A percentile compares a stretch with the other conserved stretches of the same genome.
phyloP scores from a whole-genome alignment of 2,888 invertebrate species.

The Cephus nigrinus region DNA sequence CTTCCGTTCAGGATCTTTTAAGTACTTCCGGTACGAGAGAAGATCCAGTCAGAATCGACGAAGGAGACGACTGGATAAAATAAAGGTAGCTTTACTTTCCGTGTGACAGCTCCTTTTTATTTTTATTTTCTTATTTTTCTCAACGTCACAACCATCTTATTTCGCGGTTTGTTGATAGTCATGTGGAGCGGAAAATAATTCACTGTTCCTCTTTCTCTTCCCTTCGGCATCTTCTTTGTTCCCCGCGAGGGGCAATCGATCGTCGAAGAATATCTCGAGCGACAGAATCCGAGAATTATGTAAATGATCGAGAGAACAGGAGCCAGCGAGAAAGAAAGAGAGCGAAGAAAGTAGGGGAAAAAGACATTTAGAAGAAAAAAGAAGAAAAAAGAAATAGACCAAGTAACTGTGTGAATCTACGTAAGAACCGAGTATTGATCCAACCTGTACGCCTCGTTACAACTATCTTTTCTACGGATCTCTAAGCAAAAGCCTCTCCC shows the following conservation, averaged over 20 bases:
- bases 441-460: slow-evolving; percentile 55
- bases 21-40: not conserved
- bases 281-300: not conserved
- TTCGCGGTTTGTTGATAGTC: not conserved
- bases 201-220: not conserved
- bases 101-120: not conserved
- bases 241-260: not conserved
- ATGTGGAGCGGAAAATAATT: not conserved
- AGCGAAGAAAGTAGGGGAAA: slow-evolving; percentile 14
- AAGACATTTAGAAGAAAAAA: slow-evolving; percentile 21
- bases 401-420: slow-evolving; percentile 43
- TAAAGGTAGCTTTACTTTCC: not conserved
- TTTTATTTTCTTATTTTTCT: not conserved
- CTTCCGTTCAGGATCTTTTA: not conserved
- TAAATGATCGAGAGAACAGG: not conserved
- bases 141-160: not conserved
- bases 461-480: slow-evolving; percentile 63
- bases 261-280: not conserved
- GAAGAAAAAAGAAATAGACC: slow-evolving; percentile 37
- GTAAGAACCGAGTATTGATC: slow-evolving; percentile 64
- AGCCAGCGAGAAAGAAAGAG: slow-evolving; percentile 11
- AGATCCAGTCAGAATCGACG: not conserved
- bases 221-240: not conserved
- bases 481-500: slow-evolving; percentile 53
- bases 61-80: not conserved